Evolutionary conservation across 1,140 invertebrate species (phyloP), one percentile per base, ranked within the genome.

Genomic region (Drosophila pallidifrons): DNA sequence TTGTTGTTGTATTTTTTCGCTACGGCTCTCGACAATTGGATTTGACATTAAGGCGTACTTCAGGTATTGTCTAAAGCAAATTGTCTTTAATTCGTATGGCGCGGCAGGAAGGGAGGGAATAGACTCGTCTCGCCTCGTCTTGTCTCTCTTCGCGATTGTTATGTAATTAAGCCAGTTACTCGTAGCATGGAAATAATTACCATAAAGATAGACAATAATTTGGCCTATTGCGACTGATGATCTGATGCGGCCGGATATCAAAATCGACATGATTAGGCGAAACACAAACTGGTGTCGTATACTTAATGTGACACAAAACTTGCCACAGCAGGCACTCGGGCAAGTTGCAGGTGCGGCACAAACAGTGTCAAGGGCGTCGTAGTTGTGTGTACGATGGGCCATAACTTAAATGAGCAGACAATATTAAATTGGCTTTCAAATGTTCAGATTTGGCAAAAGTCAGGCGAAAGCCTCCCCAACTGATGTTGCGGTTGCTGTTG

Each of bases 91-190:
- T 79, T 67, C 73, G 7, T 7, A n/a, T 30, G 49, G 25, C 10
- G 51, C 5, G 5, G 28, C 20, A 25, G 20, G 20, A 25, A 25
- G 11, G 5, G 25, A 5, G 20, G 20, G 13, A 25, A 7, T 2
- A 43, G 35, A 58, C 57, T 8, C 20, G 20, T 25, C 20, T 47
- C 45, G 60, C 20, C 57, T 8, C 20, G 20, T 3, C 3, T 25
- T 25, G 43, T 43, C 58, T 47, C 45, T 46, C 60, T 10, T 41
- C 38, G 58, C 68, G 61, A 67, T 61, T 69, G 65, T 87, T 87
- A 77, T 82, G 63, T 87, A 79, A 87, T 82, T 87, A 87, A 80
- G 82, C 82, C 72, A 79, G 79, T 87, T 87, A 71, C 67, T 43
- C 41, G 41, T 13, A 43, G 41, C 58, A 71, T 45, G 45, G 45